Conservation (phyloP, 2,888 invertebrate genomes). For the Ornithoptera priamus region DNA sequence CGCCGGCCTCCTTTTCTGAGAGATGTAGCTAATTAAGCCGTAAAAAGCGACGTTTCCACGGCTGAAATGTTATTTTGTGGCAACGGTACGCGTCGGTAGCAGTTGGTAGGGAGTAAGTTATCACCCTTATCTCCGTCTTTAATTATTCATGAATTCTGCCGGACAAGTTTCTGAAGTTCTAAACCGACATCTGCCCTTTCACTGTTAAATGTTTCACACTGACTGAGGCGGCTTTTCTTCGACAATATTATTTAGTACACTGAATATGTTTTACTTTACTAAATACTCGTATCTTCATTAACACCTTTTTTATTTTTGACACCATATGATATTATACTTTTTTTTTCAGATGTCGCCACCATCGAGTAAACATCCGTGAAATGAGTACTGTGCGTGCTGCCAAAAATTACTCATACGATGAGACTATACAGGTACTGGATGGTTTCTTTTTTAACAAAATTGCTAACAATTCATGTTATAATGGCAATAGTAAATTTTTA, state of each 20-base stretch:
- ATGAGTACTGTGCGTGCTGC: slow-evolving; percentile 64
- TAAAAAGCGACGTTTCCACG: slow-evolving; percentile 63
- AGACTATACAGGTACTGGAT: slow-evolving; percentile 66
- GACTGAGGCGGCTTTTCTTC: slow-evolving; percentile 31
- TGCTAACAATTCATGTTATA: too few relatives aligned
- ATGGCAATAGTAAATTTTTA: too few relatives aligned
- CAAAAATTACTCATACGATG: slow-evolving; percentile 71
- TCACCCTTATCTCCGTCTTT: slow-evolving; percentile 61
- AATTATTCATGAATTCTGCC: slow-evolving; percentile 70
- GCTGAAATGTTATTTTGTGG: slow-evolving; percentile 61
- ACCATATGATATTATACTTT: too few relatives aligned
- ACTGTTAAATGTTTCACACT: slow-evolving; percentile 68
- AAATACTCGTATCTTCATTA: too few relatives aligned
- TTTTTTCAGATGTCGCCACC: slow-evolving; percentile 62
- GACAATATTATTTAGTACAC: too few relatives aligned
- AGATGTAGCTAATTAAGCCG: slow-evolving; percentile 71
- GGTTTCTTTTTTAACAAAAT: too few relatives aligned
- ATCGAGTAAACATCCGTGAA: slow-evolving; percentile 61
- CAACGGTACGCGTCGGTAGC: slow-evolving; percentile 41
- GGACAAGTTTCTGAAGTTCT: slow-evolving; percentile 61
- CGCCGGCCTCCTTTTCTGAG: slow-evolving; percentile 37
- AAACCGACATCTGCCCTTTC: slow-evolving; percentile 61
- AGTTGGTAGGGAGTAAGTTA: slow-evolving; percentile 56
- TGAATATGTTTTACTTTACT: too few relatives aligned
- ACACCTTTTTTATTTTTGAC: too few relatives aligned